Evolutionary conservation across 2,113 vertebrate genomes (phyloP).

Genomic region (Forbesichthys agassizii): DNA sequence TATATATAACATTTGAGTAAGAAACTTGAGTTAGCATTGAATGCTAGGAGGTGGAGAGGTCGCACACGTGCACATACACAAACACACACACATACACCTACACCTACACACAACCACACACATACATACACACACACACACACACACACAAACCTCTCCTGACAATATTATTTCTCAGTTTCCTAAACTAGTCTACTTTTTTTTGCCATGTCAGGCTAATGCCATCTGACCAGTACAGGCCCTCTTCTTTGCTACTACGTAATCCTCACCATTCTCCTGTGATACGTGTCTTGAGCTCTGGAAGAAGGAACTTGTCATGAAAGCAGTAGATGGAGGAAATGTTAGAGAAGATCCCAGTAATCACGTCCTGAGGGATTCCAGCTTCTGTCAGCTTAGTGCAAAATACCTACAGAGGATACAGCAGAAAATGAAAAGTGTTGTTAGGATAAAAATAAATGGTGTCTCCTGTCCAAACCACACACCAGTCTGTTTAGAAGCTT

Average conservation of each 20-base stretch:
- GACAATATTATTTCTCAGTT: conserved; percentile 14
- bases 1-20: too few relatives aligned
- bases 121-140: conserved; percentile 1
- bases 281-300: conserved; percentile 90
- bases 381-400: conserved; percentile 88
- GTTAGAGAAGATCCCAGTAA: conserved; percentile 96
- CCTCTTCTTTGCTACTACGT: neutral
- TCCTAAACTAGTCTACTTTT: neutral
- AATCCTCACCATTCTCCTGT: conserved; percentile 88
- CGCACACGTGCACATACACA: too few relatives aligned
- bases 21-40: too few relatives aligned
- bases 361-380: conserved; percentile 88
- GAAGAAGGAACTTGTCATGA: conserved; percentile 93
- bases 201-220: too few relatives aligned
- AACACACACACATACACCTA: too few relatives aligned
- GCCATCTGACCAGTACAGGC: neutral
- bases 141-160: neutral
- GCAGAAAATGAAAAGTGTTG: neutral
- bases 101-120: too few relatives aligned
- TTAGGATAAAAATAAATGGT: too few relatives aligned
- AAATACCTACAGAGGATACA: conserved; percentile 83
- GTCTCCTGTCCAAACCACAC: conserved; percentile 1
- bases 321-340: conserved; percentile 97
- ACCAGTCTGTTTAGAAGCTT: neutral
- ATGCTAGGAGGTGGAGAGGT: too few relatives aligned